Conservation (phyloP, 2,797 vertebrate species). For the Lerista edwardsae region DNA sequence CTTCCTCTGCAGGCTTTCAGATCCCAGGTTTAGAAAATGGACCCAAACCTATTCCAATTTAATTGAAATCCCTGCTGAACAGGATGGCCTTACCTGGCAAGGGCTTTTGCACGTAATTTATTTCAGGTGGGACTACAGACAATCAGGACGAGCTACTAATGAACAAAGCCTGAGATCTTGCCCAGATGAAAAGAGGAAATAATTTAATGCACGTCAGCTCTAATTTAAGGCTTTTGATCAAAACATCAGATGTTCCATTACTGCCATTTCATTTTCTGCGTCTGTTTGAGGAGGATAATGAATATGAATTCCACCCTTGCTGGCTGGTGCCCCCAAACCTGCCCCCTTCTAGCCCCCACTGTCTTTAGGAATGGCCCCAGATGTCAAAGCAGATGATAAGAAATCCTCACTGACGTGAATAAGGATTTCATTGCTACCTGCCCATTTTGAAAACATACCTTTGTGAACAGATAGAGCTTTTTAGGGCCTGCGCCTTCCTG, state of each 20-base stretch:
- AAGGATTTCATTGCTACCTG: neutral
- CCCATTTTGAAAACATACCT: constrained; percentile 7
- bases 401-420: constrained; percentile 1
- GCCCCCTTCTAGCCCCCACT: constrained; percentile 17
- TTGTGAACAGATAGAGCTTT: neutral
- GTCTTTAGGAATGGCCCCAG: constrained; percentile 1
- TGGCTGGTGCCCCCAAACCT: neutral
- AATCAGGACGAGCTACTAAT: constrained; percentile 40
- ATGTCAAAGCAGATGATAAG: constrained; percentile 3
- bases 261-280: constrained; percentile 32
- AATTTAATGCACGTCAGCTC: constrained; percentile 52
- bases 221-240: constrained; percentile 36
- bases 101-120: constrained; percentile 47
- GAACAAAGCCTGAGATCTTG: constrained; percentile 35
- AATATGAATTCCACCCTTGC: constrained; percentile 12
- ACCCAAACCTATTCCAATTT: constrained; percentile 56
- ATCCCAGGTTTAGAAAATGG: constrained; percentile 48
- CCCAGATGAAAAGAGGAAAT: constrained; percentile 50
- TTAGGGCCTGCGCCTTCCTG: neutral
- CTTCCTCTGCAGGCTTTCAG: constrained; percentile 45
- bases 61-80: constrained; percentile 57
- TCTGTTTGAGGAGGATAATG: constrained; percentile 6
- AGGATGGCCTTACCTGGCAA: constrained; percentile 20
- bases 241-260: constrained; percentile 24
- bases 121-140: constrained; percentile 37